Percentiles rank a stretch among this genome's conserved stretches.
Conservation (phyloP, 2,113 vertebrate genomes). For the Tyto alba region DNA sequence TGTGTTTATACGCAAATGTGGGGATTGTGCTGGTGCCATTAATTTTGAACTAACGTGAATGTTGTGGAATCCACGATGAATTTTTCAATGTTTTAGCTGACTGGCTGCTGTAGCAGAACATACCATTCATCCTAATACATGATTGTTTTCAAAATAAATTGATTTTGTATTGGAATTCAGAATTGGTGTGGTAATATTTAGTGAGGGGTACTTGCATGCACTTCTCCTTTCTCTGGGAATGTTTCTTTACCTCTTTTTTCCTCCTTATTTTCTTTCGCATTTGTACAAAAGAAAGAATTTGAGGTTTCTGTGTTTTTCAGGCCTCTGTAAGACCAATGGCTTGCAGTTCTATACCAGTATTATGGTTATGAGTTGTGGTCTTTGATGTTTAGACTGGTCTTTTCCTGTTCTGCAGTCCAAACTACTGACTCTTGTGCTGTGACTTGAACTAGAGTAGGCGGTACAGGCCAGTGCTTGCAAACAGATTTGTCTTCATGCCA, state of each 20-base stretch:
- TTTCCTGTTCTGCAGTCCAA: not conserved
- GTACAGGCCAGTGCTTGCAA: not conserved
- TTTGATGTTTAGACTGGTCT: not conserved
- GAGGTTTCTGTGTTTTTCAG: not conserved
- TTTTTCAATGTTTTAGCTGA: not conserved
- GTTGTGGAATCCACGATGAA: not conserved
- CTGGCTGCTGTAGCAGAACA: not conserved
- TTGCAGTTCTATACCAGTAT: not conserved
- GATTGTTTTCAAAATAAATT: not conserved
- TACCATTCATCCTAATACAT: not conserved
- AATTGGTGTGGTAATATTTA: not conserved
- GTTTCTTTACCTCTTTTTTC: not conserved
- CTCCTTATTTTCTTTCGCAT: not conserved
- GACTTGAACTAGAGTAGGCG: not conserved
- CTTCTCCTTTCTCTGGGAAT: not conserved
- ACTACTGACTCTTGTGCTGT: not conserved
- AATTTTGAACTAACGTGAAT: not conserved
- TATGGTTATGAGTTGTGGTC: not conserved
- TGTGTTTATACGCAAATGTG: fast-evolving
- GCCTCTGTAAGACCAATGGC: not conserved
- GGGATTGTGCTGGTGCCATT: not conserved
- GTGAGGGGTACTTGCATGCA: not conserved
- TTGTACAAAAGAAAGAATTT: not conserved
- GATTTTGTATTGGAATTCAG: not conserved
- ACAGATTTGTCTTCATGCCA: not conserved